Evolutionary conservation across 1,140 invertebrate species (phyloP).

Genomic region (Neocloeon triangulifer): DNA sequence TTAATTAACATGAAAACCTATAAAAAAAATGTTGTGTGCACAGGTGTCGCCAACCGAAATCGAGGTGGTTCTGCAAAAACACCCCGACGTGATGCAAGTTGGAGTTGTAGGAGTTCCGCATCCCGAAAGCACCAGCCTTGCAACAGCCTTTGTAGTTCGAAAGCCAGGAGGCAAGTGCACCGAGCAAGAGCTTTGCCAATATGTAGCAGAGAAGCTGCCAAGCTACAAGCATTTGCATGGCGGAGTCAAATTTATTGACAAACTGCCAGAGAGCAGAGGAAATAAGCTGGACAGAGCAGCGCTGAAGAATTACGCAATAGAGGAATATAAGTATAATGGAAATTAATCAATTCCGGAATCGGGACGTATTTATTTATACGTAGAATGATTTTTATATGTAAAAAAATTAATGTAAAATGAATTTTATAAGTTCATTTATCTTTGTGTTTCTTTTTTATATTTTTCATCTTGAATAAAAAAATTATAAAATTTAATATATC

Average conservation of each 20-base stretch:
- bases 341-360: not conserved
- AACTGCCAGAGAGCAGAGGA: slow-evolving; percentile 1
- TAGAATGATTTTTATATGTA: not conserved
- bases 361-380: not conserved
- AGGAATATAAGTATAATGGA: not conserved
- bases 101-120: slow-evolving; percentile 23
- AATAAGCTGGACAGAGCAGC: slow-evolving; percentile 1
- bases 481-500: too few species aligned
- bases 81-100: slow-evolving; percentile 18
- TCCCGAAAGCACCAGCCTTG: slow-evolving; percentile 13
- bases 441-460: not conserved
- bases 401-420: not conserved
- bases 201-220: slow-evolving; percentile 1
- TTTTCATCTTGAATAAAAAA: too few species aligned
- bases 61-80: slow-evolving; percentile 15
- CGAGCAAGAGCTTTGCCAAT: not conserved
- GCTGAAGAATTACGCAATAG: slow-evolving; percentile 1
- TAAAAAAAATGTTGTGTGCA: too few species aligned
- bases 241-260: slow-evolving; percentile 5
- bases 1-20: too few species aligned
- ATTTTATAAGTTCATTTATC: not conserved
- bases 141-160: slow-evolving; percentile 10
- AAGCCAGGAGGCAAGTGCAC: slow-evolving; percentile 1
- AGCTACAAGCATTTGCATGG: slow-evolving; percentile 3
- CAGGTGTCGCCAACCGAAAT: slow-evolving; percentile 13